Percentiles rank a stretch among this genome's conserved stretches.
phyloP scores from a whole-genome alignment of 2,113 vertebrate genomes.

The Helogale parvula region DNA sequence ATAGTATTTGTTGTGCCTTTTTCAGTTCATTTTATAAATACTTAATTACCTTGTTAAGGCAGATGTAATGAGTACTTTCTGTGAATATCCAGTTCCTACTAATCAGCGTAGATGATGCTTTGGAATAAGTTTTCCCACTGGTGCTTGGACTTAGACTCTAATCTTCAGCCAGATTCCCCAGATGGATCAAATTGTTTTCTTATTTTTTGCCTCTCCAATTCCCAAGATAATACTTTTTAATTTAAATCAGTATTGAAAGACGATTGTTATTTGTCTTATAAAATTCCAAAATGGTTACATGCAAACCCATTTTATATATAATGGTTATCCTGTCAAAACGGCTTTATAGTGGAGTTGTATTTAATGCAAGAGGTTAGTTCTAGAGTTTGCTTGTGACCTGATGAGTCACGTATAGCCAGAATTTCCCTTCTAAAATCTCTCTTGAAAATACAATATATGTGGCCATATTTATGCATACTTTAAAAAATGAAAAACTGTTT shows the following conservation, averaged over 20 bases:
- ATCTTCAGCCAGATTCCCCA: background rate
- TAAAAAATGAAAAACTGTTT: constrained; percentile 1
- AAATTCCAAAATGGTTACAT: background rate
- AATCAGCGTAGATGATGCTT: background rate
- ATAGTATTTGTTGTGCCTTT: constrained; percentile 6
- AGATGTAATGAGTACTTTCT: background rate
- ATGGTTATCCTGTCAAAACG: background rate
- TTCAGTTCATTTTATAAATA: constrained; percentile 22
- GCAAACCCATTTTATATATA: background rate
- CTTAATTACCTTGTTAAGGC: background rate
- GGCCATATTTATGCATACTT: background rate
- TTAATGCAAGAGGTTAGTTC: background rate
- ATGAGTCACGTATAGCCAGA: background rate
- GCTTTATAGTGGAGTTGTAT: background rate
- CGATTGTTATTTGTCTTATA: background rate
- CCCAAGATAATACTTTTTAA: background rate
- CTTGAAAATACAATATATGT: background rate
- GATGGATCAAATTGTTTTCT: background rate
- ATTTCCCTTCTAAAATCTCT: constrained; percentile 1
- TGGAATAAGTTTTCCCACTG: background rate
- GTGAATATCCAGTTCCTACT: background rate
- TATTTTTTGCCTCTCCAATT: background rate
- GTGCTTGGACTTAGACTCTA: background rate
- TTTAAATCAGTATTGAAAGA: constrained; percentile 26
- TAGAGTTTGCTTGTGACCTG: background rate